Conservation (phyloP, 2,888 invertebrate genomes). For the Elegia similella region DNA sequence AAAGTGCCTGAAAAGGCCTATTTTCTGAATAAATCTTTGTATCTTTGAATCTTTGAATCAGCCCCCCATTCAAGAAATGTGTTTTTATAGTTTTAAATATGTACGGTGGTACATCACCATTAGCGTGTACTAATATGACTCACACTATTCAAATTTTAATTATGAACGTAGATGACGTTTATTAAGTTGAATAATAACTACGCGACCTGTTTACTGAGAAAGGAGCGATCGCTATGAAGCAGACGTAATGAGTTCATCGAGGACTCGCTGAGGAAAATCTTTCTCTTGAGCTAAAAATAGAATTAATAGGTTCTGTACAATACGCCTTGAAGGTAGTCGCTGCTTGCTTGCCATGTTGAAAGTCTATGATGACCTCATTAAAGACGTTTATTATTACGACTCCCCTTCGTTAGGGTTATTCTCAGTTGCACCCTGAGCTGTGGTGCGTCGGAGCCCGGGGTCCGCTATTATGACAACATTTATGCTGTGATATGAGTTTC, state of each 20-base stretch:
- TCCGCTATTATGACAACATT: no score
- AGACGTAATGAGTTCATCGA: background rate
- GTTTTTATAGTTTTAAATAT: no score
- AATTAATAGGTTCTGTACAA: background rate
- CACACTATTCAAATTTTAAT: no score
- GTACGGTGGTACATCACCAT: no score
- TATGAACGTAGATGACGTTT: background rate
- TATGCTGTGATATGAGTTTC: no score
- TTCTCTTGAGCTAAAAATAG: background rate
- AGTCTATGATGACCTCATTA: background rate
- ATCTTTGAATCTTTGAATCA: no score
- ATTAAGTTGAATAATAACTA: background rate
- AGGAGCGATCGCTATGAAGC: background rate
- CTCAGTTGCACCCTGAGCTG: no score
- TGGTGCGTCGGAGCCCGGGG: no score
- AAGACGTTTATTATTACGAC: background rate
- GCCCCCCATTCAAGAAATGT: no score
- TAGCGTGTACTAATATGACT: no score
- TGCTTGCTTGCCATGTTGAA: background rate
- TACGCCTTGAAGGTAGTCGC: background rate
- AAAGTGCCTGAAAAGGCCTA: no score
- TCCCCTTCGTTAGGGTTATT: background rate
- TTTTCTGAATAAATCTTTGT: no score
- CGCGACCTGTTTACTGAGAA: background rate
- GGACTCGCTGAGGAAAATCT: background rate